Evolutionary conservation across 2,113 vertebrate genomes (phyloP).

Genomic region (Psophia crepitans): DNA sequence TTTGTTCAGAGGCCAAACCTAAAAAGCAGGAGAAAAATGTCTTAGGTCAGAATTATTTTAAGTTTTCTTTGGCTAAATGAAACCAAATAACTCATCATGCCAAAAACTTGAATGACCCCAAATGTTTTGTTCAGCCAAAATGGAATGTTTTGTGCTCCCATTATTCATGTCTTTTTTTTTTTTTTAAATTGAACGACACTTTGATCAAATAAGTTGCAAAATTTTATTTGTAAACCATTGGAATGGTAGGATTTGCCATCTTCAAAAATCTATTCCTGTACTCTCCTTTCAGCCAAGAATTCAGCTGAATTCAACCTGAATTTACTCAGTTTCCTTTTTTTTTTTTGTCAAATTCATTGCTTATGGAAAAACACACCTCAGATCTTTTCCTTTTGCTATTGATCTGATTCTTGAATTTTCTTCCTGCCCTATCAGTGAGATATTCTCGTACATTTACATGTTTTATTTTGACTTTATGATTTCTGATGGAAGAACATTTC

Average conservation of each 20-base stretch:
- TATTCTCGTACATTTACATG: background rate
- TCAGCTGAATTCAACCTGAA: background rate
- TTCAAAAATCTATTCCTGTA: background rate
- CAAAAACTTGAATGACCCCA: background rate
- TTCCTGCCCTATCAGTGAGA: background rate
- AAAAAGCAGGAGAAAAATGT: background rate
- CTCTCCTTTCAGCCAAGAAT: background rate
- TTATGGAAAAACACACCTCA: background rate
- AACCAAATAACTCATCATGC: background rate
- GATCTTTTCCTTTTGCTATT: background rate
- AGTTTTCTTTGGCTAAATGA: constrained; percentile 14
- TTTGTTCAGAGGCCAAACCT: background rate
- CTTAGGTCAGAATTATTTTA: background rate
- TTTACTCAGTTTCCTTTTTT: background rate
- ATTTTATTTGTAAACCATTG: background rate
- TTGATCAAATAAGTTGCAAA: background rate
- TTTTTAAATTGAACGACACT: background rate
- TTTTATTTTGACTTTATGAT: background rate
- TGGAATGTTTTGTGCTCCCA: background rate
- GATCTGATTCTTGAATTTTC: background rate
- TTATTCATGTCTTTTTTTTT: background rate
- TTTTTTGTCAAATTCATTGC: background rate
- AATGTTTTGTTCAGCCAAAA: background rate
- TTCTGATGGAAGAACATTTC: background rate
- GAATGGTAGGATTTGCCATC: background rate